Base-by-base conservation (phyloP, 92 coral and sea anemone genomes). In the Meandrina meandrites region DNA sequence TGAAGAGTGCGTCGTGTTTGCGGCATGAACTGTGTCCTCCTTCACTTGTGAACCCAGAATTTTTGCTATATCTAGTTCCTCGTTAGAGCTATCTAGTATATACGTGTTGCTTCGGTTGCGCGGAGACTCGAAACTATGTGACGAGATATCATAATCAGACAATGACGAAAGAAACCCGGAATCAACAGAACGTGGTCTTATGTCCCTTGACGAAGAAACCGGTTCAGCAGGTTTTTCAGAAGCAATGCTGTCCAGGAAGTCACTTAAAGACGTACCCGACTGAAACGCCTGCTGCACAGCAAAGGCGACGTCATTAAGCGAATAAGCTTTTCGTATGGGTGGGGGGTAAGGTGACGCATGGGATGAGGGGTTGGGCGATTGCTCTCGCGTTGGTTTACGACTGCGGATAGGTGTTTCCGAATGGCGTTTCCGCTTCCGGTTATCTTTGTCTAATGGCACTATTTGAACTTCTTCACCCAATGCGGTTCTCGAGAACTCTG, bases 291-390 rank as follows among this genome's bases (percentile, higher is more conserved):
- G 84, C 66, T 93, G 94, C n/a, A 95, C 89, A 11, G 98, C 96
- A 58, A 88, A 87, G 12, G 97, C 96, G 73, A 97, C 93, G 81
- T 95, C 98, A 79, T 93, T 96, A 3, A 95, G 90, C 21, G 98
- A 94, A 78, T 89, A 85, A 30, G 90, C 86, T 68, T 90, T 91
- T 12, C 91, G 88, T 84, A 86, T 84, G 21, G 91, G 71, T 71
- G 98, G 91, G 27, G 94, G 92, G 84, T 92, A 86, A 42, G 92
- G 88, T 11, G 88, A 68, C 47, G 83, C 90, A 21, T 76, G 79
- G 50, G 76, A 51, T 8, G 77, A 62, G 24, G 84, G 45, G 22
- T 71, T 14, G 27, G 87, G 21, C 22, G 77, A 69, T 71, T 56
- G 73, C 62, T 28, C 47, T 28, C 48, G 50, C 9, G 64, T 9